Percentiles rank a stretch among this genome's conserved stretches.
phyloP scores from a whole-genome alignment of 2,797 vertebrate genomes.

The Furcifer pardalis region DNA sequence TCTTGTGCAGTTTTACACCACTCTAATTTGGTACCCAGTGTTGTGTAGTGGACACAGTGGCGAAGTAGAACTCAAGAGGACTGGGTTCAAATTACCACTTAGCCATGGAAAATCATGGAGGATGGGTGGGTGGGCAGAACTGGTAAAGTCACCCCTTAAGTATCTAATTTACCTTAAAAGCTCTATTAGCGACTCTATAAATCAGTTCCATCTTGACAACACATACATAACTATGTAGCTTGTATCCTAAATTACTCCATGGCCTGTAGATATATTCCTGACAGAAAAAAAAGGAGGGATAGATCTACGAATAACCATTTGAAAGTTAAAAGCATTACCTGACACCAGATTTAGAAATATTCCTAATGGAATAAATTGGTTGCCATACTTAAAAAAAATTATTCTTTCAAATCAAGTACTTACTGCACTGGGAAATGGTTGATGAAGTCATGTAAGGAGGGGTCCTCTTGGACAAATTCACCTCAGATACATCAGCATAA shows the following conservation, averaged over 20 bases:
- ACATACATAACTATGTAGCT: too few relatives aligned
- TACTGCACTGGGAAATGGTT: slow-evolving; percentile 86
- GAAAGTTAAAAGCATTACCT: slow-evolving; percentile 17
- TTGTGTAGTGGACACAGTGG: too few relatives aligned
- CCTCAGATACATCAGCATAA: slow-evolving; percentile 86
- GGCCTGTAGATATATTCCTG: not conserved
- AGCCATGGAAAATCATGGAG: too few relatives aligned
- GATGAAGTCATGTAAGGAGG: slow-evolving; percentile 84
- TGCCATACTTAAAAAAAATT: slow-evolving; percentile 13
- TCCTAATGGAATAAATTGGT: not conserved
- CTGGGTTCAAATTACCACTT: too few relatives aligned
- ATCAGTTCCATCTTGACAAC: too few relatives aligned
- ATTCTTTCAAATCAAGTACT: slow-evolving; percentile 80
- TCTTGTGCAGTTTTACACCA: not conserved
- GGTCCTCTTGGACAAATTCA: slow-evolving; percentile 86
- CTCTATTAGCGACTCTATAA: too few relatives aligned
- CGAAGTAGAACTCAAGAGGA: too few relatives aligned
- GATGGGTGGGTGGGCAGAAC: too few relatives aligned
- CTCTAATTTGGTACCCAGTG: not conserved
- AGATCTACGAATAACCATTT: not conserved
- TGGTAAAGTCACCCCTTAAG: too few relatives aligned
- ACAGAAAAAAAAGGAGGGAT: not conserved
- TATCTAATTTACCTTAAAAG: too few relatives aligned
- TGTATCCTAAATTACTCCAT: not conserved
- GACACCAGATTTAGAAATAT: not conserved